Evolutionary conservation across 2,113 vertebrate species (phyloP), one percentile per base, ranked within the genome.

Genomic region (Leucosticte australis): DNA sequence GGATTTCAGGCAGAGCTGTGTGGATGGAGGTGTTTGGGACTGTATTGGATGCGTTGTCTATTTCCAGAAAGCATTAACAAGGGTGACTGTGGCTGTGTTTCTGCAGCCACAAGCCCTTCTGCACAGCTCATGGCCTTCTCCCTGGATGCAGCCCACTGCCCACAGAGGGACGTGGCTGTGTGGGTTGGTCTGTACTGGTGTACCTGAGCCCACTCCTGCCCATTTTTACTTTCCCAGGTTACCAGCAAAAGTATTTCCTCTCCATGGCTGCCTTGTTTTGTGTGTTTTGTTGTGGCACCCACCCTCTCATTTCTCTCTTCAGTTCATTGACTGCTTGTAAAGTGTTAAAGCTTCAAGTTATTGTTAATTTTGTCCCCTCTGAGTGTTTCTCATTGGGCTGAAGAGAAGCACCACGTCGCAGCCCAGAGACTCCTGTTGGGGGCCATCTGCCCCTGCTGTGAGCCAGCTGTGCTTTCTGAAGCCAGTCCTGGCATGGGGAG

Each of bases 31-130:
- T 1, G 0, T 47, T 71, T 39, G 30, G 47, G 41, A 4, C 22
- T 17, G 8, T 42, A 2, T 4, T n/a, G 47, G 57, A 18, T 63
- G 33, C 0, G 0, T 7, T 3, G 2, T 33, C 13, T 37, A 4
- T 71, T 63, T 80, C 73, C 46, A 41, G 77, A 31, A 47, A 16
- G 37, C 27, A 1, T 46, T 42, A 14, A 31, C 33, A 2, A 30
- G 35, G 16, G 28, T 35, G 70, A 23, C 35, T 30, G 42, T 11
- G 69, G 50, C 67, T 87, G 26, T 52, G 57, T 57, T 59, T 27
- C 47, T 41, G 1, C 30, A 71, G 62, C 80, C 56, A 44, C 12
- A 6, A 13, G 46, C 31, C 53, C 42, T 42, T 46, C 21, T 47
- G 30, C 50, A 8, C 5, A 9, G 44, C 46, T 65, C 56, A 27